A percentile compares a stretch with the other conserved stretches of the same genome.
Evolutionary conservation across 2,113 vertebrate species (phyloP).

Genomic region (Nestor notabilis): DNA sequence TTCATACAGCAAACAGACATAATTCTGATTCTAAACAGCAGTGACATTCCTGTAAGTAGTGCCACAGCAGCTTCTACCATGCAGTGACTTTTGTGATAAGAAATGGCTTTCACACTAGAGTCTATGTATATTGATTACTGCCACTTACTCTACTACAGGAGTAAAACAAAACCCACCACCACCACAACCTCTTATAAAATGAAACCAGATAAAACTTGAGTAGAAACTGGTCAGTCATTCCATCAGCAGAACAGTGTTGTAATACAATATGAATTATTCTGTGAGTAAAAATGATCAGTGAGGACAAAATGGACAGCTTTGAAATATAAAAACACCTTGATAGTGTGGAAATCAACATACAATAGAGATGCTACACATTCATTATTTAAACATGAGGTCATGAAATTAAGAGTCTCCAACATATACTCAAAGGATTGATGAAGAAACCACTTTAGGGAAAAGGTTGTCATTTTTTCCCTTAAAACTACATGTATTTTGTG

Average conservation of each 20-base stretch:
- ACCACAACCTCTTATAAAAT: neutral
- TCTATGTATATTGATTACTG: neutral
- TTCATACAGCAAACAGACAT: slow-evolving; percentile 36
- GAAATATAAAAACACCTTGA: neutral
- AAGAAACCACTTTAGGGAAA: neutral
- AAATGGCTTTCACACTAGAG: slow-evolving; percentile 8
- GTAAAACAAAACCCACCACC: neutral
- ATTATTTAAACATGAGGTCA: neutral
- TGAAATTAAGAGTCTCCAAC: neutral
- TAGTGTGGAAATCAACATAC: accelerated
- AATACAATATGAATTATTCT: neutral
- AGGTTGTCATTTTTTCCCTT: neutral
- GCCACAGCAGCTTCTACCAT: neutral
- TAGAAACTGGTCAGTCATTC: neutral
- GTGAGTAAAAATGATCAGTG: neutral
- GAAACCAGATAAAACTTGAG: neutral
- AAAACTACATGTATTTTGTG: neutral
- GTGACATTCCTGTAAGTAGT: slow-evolving; percentile 25
- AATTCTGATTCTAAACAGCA: slow-evolving; percentile 32
- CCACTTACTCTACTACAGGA: neutral
- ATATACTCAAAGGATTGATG: neutral
- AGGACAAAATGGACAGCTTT: neutral
- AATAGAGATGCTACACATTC: neutral
- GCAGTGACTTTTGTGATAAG: neutral
- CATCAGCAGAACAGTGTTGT: neutral